Conservation (phyloP, 1,140 invertebrate species). For the Myzus persicae region DNA sequence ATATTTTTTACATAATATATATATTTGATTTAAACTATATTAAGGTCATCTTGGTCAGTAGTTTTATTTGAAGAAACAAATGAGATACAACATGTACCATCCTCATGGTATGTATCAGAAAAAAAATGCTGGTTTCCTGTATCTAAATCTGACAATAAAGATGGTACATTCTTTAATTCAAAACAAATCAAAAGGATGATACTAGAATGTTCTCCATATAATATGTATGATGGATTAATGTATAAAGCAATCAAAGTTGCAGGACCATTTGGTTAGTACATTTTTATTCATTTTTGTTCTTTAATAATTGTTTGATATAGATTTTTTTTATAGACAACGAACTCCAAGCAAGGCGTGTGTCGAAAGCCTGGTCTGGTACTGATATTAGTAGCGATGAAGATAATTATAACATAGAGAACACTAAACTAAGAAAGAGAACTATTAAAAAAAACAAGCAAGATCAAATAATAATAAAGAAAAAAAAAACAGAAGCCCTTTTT, state of each 20-base stretch:
- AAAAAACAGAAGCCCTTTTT: too few species aligned
- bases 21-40: not conserved
- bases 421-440: too few species aligned
- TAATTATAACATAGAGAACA: too few species aligned
- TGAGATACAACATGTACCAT: slow-evolving; percentile 10
- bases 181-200: not conserved
- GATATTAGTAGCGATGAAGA: not conserved
- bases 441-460: too few species aligned
- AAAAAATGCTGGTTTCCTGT: not conserved
- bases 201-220: not conserved
- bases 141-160: not conserved
- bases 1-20: too few species aligned
- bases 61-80: not conserved
- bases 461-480: too few species aligned
- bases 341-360: not conserved
- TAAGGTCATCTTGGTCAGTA: not conserved
- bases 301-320: too few species aligned
- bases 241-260: not conserved
- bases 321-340: not conserved
- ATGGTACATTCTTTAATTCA: not conserved
- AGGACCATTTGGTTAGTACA: not conserved
- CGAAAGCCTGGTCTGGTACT: not conserved
- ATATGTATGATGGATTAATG: not conserved
- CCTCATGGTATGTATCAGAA: not conserved
- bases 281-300: not conserved